phyloP scores from a whole-genome alignment of 2,888 invertebrate genomes.

The Andrena fulva region DNA sequence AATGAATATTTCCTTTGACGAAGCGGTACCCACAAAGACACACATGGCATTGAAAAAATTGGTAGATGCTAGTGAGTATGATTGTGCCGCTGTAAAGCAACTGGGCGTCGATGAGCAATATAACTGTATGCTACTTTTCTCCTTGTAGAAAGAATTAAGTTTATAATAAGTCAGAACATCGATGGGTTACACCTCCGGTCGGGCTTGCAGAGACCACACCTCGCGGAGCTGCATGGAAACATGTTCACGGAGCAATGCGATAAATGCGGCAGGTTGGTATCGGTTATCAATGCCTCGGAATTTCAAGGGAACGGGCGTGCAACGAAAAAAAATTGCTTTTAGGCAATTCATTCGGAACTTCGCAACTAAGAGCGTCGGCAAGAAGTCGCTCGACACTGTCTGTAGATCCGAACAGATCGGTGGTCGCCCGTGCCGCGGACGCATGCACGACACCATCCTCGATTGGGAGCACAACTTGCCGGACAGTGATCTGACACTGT shows the following conservation, averaged over 20 bases:
- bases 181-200: conserved; percentile 98
- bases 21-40: conserved; percentile 96
- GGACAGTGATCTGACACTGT: conserved; percentile 92
- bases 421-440: conserved; percentile 93
- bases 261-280: conserved; percentile 90
- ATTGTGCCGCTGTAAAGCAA: neutral
- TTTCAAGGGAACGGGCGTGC: neutral
- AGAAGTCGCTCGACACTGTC: conserved; percentile 88
- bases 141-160: conserved; percentile 89
- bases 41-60: conserved; percentile 96
- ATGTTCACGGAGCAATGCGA: conserved; percentile 98
- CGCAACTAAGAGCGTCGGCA: conserved; percentile 92
- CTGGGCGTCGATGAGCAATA: too few species aligned
- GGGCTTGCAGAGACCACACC: conserved; percentile 91
- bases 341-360: conserved; percentile 92
- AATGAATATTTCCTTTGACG: conserved; percentile 94
- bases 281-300: too few species aligned
- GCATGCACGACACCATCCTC: conserved; percentile 95
- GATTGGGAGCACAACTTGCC: conserved; percentile 99
- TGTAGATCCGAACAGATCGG: conserved; percentile 88
- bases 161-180: conserved; percentile 98
- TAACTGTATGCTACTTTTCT: neutral
- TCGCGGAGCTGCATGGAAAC: conserved; percentile 98
- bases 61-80: conserved; percentile 86
- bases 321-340: conserved; percentile 64